Percentiles rank a stretch among this genome's conserved stretches.
Conservation (phyloP, 2,888 invertebrate species). For the Limenitis arthemis region DNA sequence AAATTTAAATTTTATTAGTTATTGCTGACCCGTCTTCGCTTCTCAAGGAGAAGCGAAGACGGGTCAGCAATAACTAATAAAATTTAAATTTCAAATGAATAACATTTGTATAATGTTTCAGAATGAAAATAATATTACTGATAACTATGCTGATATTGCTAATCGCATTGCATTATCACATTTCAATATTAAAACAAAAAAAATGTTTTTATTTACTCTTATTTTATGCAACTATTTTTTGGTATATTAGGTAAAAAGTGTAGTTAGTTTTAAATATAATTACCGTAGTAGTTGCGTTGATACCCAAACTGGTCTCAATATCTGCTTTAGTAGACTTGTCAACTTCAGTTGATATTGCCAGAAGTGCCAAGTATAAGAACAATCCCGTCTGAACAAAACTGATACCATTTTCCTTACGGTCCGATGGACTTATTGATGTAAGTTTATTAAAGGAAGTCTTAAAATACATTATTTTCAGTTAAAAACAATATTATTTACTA, state of each 20-base stretch:
- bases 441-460: constrained; percentile 49
- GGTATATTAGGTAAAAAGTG: neutral
- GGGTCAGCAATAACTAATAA: too few species aligned
- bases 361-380: constrained; percentile 45
- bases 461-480: constrained; percentile 13
- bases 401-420: constrained; percentile 50
- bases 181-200: too few species aligned
- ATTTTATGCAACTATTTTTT: neutral
- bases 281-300: constrained; percentile 42
- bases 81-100: too few species aligned
- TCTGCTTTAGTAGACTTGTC: constrained; percentile 43
- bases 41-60: too few species aligned
- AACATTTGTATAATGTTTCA: too few species aligned
- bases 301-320: constrained; percentile 42
- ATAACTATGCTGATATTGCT: too few species aligned
- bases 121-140: too few species aligned
- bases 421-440: constrained; percentile 35
- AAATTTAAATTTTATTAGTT: too few species aligned
- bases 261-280: constrained; percentile 7
- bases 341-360: constrained; percentile 45
- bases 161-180: too few species aligned
- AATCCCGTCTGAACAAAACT: constrained; percentile 59
- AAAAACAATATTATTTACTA: too few species aligned
- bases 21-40: too few species aligned
- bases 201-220: too few species aligned